Evolutionary conservation across 2,797 vertebrate species (phyloP), one percentile per base, ranked within the genome.

Genomic region (Nasua narica): DNA sequence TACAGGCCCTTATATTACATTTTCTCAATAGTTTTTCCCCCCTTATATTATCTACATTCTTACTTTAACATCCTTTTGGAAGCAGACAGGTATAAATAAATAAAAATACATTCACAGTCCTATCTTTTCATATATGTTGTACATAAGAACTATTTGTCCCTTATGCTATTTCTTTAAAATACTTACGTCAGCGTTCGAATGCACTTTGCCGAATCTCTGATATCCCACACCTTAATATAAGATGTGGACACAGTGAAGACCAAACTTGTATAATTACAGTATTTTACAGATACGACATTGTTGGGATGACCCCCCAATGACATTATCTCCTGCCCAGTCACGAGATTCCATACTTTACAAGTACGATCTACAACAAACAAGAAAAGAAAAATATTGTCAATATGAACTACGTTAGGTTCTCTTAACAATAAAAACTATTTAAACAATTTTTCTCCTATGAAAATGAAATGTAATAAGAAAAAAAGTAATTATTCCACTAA

Each of bases 261-360:
- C 23, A 99, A 98, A 97, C 99, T 99, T 69, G 99, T 99, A 87
- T 99, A 99, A 96, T 99, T 99, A 50, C 99, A 99, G 83, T 99
- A 99, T 95, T 99, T 99, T 97, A 99, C 98, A 62, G 99, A 99
- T 87, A 99, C 99, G 0, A 99, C 99, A 2, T 99, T 99, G 98
- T 99, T 99, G 92, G 99, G 99, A 97, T 99, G 99, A 95, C 99
- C 99, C 4, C 99, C 99, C 19, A 99, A 98, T 87, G 99, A 99
- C 99, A 99, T 99, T 95, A 99, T 99, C 98, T 99, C 99, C 97
- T 99, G 99, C 91, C 99, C 99, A 2, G 99, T 99, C 96, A 99
- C 99, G 95, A 99, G 98, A 98, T 99, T 99, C 99, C 99, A 99
- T 32, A 99, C 99, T 98, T 99, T 99, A 98, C 99, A 99, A 9